Conservation (phyloP, 2,797 vertebrate genomes). For the Heterohyrax brucei region DNA sequence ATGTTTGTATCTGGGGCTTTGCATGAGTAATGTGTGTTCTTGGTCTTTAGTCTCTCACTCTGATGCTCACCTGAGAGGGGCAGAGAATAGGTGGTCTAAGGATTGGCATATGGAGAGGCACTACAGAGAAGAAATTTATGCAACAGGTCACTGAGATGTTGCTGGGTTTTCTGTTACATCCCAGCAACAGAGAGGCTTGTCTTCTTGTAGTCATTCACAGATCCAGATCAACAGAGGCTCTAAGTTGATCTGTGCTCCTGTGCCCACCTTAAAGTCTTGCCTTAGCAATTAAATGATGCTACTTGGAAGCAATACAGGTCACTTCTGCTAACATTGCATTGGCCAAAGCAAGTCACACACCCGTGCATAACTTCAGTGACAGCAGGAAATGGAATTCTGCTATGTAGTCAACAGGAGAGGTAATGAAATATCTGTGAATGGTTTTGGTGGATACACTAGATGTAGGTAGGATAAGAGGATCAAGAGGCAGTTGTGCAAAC, state of each 20-base stretch:
- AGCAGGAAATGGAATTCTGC: not conserved
- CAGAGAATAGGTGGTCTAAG: not conserved
- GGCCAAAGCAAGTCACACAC: too few species aligned
- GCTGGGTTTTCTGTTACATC: too few species aligned
- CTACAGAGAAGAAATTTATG: not conserved
- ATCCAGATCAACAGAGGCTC: not conserved
- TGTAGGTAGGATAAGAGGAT: not conserved
- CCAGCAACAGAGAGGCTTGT: not conserved
- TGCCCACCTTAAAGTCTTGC: not conserved
- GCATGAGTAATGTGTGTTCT: not conserved
- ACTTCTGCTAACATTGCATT: not conserved
- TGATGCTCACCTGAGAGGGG: not conserved
- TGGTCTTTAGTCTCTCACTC: not conserved
- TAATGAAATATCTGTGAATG: not conserved
- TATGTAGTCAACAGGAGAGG: not conserved
- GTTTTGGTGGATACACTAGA: not conserved
- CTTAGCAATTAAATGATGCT: not conserved
- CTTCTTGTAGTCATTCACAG: not conserved
- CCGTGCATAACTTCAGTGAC: not conserved
- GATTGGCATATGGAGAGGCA: not conserved
- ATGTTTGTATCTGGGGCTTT: conserved; percentile 65
- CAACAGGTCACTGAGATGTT: not conserved
- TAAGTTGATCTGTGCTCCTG: not conserved
- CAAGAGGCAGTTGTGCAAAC: too few species aligned
- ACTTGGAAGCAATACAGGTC: not conserved